Evolutionary conservation across 2,888 invertebrate genomes (phyloP).

Genomic region (Nomada hirtipes): DNA sequence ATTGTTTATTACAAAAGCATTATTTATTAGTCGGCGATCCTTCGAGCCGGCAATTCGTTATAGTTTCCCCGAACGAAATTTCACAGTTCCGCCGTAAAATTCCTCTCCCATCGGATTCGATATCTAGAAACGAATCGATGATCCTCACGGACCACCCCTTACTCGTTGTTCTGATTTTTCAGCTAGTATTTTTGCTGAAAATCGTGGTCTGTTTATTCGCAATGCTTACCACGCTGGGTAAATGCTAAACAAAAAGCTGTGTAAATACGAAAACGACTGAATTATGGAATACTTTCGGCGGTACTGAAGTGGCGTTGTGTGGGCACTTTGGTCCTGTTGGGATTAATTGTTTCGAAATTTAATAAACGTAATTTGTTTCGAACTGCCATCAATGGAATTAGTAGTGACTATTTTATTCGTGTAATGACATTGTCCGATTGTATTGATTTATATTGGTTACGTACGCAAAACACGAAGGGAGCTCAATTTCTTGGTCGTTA

Average conservation of each 20-base stretch:
- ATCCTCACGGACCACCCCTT: neutral
- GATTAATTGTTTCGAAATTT: neutral
- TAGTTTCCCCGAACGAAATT: constrained; percentile 62
- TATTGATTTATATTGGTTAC: neutral
- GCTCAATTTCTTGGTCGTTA: too few relatives aligned
- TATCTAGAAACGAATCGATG: constrained; percentile 30
- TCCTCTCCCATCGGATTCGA: constrained; percentile 26
- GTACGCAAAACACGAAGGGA: too few relatives aligned
- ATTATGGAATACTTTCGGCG: neutral
- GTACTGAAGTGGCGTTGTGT: neutral
- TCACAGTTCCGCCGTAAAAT: constrained; percentile 50
- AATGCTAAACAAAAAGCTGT: neutral
- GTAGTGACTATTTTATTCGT: neutral
- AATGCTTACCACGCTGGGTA: neutral
- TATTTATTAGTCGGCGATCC: constrained; percentile 73
- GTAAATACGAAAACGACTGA: neutral
- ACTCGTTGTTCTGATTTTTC: neutral
- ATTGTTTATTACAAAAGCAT: constrained; percentile 78
- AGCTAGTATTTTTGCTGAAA: neutral
- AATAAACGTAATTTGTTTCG: neutral
- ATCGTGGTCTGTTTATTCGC: neutral
- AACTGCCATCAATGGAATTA: neutral
- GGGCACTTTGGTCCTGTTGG: neutral
- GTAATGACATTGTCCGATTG: neutral
- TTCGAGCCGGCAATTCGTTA: constrained; percentile 68